Evolutionary conservation across 2,888 invertebrate species (phyloP), one percentile per base, ranked within the genome.

Genomic region (Chymomyza amoena): DNA sequence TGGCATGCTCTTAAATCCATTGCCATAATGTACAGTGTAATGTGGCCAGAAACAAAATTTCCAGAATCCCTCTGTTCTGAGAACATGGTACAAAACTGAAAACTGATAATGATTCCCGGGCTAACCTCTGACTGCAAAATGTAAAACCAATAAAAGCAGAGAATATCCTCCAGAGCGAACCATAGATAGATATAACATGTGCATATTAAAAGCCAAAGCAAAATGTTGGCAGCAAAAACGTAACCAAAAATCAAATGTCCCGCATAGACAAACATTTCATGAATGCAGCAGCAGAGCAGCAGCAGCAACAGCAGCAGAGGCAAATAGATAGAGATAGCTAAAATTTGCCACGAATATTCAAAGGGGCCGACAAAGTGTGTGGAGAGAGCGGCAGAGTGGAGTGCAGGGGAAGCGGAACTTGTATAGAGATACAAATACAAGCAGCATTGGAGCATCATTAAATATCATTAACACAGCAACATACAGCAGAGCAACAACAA

Each of bases 381-480:
- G 9, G 6, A 6, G 10, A 9, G 18, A n/a, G 18, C 10, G 16
- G 61, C 54, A 25, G 25, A 4, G 25, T 4, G 25, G 2, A 4
- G 25, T n/a, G 0, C 10, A 50, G 59, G n/a, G 64, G 63, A 61
- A 60, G 61, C 56, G 66, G 64, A 64, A 62, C 20, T 54, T 16
- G 66, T 61, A 52, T 36, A 28, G 69, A 4, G 13, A 36, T 20
- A 68, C 70, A 64, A 75, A 25, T 45, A 28, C 56, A 64, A 78
- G 73, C 67, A 78, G 79, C 84, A 45, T 45, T 45, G 39, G 39
- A 88, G 74, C 84, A 84, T 84, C 87, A 88, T 84, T 88, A 84
- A 86, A 87, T 88, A 84, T 88, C 88, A 84, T 88, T 84, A 84
- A 88, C 87, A 88, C 84, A 85, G 83, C 85, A 85, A 75, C 81